phyloP scores from a whole-genome alignment of 2,113 vertebrate genomes.

The Chloropsis cyanopogon region DNA sequence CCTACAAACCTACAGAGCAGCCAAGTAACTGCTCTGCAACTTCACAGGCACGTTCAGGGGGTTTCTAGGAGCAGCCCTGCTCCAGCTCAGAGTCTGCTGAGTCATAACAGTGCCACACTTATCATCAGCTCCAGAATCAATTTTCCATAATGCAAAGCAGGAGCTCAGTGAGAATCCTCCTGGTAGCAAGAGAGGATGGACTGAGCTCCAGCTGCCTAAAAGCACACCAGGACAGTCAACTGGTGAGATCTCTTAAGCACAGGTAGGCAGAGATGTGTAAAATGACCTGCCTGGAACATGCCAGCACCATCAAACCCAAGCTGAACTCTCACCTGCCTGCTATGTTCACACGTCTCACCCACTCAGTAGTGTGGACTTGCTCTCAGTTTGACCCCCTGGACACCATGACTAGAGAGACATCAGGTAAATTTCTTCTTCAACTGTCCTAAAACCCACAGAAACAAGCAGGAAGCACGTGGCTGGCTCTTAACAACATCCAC shows the following conservation, averaged over 20 bases:
- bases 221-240: neutral
- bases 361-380: neutral
- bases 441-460: neutral
- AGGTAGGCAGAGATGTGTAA: neutral
- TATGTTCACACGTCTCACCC: neutral
- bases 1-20: neutral
- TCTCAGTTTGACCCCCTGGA: neutral
- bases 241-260: neutral
- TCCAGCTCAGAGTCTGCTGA: slow-evolving; percentile 19
- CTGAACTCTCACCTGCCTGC: neutral
- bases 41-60: neutral
- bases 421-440: neutral
- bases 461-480: neutral
- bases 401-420: neutral
- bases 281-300: neutral
- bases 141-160: slow-evolving; percentile 14
- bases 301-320: neutral
- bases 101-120: slow-evolving; percentile 12
- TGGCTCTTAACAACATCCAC: neutral
- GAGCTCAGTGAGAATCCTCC: neutral
- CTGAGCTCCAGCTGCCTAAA: neutral
- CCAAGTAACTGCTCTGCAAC: neutral
- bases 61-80: slow-evolving; percentile 18
- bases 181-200: neutral
- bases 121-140: slow-evolving; percentile 7